phyloP scores from a whole-genome alignment of 2,888 invertebrate genomes.

The Mimas tiliae region DNA sequence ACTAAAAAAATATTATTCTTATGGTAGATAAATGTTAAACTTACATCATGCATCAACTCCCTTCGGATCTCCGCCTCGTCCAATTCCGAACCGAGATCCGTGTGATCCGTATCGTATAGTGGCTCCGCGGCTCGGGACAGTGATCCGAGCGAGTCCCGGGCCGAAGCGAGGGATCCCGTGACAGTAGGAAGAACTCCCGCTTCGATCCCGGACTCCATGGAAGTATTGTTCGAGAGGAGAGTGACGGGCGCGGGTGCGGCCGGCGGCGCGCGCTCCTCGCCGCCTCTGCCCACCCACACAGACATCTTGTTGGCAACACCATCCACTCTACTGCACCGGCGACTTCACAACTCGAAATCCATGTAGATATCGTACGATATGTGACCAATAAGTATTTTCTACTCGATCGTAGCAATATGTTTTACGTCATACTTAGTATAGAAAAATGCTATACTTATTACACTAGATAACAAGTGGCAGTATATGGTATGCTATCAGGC shows the following conservation, averaged over 20 bases:
- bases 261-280: slow-evolving; percentile 61
- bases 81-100: slow-evolving; percentile 91
- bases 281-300: slow-evolving; percentile 79
- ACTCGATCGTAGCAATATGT: background rate
- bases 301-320: slow-evolving; percentile 76
- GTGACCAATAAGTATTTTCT: background rate
- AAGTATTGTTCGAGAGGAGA: slow-evolving; percentile 78
- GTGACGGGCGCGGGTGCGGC: slow-evolving; percentile 64
- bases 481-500: background rate
- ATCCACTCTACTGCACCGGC: slow-evolving; percentile 65
- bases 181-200: slow-evolving; percentile 89
- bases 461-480: background rate
- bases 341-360: slow-evolving; percentile 36
- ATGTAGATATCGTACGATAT: slow-evolving; percentile 25
- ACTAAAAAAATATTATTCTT: too few relatives aligned
- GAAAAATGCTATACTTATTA: background rate
- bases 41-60: slow-evolving; percentile 92
- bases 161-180: slow-evolving; percentile 87
- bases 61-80: slow-evolving; percentile 91
- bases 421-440: background rate
- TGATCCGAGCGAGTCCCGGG: slow-evolving; percentile 84
- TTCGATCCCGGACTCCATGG: slow-evolving; percentile 88
- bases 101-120: slow-evolving; percentile 91
- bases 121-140: slow-evolving; percentile 86
- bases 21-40: slow-evolving; percentile 51